Evolutionary conservation across 2,113 vertebrate species (phyloP).

Genomic region (Pteropus alecto): DNA sequence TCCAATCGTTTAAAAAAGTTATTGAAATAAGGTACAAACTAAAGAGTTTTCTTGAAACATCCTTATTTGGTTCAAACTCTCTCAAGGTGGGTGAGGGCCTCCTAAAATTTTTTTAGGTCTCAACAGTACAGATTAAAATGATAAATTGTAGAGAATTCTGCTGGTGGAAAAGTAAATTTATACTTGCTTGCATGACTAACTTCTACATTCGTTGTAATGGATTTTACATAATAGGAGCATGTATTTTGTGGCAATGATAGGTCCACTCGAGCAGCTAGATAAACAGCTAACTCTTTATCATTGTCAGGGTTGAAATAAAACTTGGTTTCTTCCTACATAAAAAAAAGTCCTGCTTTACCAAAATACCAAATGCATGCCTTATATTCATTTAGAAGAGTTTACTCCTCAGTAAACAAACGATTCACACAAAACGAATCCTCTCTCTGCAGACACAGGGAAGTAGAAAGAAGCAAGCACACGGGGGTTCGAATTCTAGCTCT

Average conservation of each 20-base stretch:
- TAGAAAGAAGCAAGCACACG: background rate
- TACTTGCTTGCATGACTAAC: slow-evolving; percentile 77
- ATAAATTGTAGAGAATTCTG: slow-evolving; percentile 76
- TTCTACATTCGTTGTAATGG: slow-evolving; percentile 73
- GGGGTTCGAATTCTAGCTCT: background rate
- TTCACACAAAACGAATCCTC: background rate
- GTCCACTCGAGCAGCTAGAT: slow-evolving; percentile 59
- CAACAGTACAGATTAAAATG: slow-evolving; percentile 78
- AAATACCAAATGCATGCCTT: slow-evolving; percentile 36
- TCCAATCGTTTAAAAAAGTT: background rate
- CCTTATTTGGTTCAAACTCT: slow-evolving; percentile 50
- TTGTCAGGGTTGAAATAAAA: slow-evolving; percentile 38
- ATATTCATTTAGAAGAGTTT: slow-evolving; percentile 21
- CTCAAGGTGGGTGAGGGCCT: slow-evolving; percentile 50
- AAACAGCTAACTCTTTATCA: slow-evolving; percentile 71
- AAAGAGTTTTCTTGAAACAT: slow-evolving; percentile 46
- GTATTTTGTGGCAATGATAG: slow-evolving; percentile 73
- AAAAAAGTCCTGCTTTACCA: slow-evolving; percentile 46
- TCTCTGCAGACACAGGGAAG: background rate
- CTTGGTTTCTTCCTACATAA: slow-evolving; percentile 15
- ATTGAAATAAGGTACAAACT: slow-evolving; percentile 31
- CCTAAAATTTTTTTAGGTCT: slow-evolving; percentile 51
- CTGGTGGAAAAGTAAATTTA: slow-evolving; percentile 77
- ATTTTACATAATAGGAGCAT: slow-evolving; percentile 75
- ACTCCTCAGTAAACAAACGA: background rate